Percentiles rank a stretch among this genome's conserved stretches.
phyloP scores from a whole-genome alignment of 2,888 invertebrate genomes.

The Disparrhopalites patrizii region DNA sequence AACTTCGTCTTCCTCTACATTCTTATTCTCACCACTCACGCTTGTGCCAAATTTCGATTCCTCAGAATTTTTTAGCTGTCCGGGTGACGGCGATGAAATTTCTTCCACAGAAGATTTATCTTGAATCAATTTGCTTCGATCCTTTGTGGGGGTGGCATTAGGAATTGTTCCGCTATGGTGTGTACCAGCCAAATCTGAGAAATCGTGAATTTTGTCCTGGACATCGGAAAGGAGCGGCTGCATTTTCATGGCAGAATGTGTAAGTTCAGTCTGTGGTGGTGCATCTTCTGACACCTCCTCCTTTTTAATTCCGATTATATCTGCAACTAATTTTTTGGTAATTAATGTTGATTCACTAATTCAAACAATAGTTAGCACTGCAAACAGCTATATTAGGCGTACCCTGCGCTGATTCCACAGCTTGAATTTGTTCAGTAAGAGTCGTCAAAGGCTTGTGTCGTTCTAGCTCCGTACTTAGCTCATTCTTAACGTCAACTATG shows the following conservation, averaged over 20 bases:
- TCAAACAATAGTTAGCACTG: too few species aligned
- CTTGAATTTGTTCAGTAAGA: too few species aligned
- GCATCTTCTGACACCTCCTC: background rate
- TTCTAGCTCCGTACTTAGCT: background rate
- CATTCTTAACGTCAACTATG: background rate
- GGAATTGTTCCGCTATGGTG: background rate
- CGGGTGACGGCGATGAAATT: too few species aligned
- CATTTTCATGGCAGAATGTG: background rate
- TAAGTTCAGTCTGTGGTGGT: background rate
- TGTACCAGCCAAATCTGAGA: constrained; percentile 6
- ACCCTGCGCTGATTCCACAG: too few species aligned
- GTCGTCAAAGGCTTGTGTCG: too few species aligned
- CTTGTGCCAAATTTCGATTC: background rate
- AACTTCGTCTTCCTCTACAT: background rate
- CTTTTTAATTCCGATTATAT: background rate
- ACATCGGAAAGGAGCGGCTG: constrained; percentile 7
- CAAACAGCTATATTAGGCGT: too few species aligned
- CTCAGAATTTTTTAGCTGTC: too few species aligned
- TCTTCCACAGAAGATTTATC: too few species aligned
- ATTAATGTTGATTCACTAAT: too few species aligned
- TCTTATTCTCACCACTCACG: background rate
- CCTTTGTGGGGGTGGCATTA: background rate
- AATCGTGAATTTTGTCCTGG: constrained; percentile 12
- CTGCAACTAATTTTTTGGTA: background rate
- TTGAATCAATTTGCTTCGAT: too few species aligned